A percentile compares a stretch with the other conserved stretches of the same genome.
Evolutionary conservation across 2,797 vertebrate species (phyloP).

Genomic region (Cetoscarus ocellatus): DNA sequence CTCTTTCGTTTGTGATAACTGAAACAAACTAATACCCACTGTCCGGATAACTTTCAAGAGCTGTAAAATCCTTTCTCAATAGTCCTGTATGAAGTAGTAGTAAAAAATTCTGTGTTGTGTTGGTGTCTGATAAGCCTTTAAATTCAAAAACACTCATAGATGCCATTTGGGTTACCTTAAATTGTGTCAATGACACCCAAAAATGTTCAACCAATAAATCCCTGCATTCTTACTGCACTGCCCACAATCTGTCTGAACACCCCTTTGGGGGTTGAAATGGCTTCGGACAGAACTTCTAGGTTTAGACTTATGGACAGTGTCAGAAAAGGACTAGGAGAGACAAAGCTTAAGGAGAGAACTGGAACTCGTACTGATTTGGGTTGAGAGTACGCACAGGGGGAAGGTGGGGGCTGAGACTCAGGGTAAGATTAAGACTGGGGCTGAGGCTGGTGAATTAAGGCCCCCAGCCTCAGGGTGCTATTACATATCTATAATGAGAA

Average conservation of each 20-base stretch:
- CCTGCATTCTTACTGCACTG: no score
- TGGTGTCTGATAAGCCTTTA: no score
- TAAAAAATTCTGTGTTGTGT: no score
- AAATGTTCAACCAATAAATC: no score
- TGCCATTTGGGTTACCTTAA: no score
- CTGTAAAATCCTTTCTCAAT: no score
- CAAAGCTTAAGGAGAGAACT: conserved; percentile 40
- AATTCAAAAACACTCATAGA: no score
- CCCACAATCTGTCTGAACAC: not conserved
- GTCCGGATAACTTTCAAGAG: no score
- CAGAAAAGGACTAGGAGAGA: conserved; percentile 44
- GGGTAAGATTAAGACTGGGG: conserved; percentile 79
- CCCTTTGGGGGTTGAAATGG: not conserved
- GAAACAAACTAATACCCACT: no score
- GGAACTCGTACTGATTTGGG: conserved; percentile 63
- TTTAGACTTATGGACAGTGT: not conserved
- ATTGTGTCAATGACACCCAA: no score
- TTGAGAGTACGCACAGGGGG: conserved; percentile 47
- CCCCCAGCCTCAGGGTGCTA: conserved; percentile 75
- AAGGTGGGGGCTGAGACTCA: conserved; percentile 67
- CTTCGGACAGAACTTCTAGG: conserved; percentile 4
- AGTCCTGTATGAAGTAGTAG: no score
- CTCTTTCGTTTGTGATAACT: no score
- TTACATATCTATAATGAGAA: conserved; percentile 84
- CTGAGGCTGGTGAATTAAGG: conserved; percentile 78